Base-by-base conservation (phyloP, 2,113 vertebrate genomes). In the Ardeotis arabs region DNA sequence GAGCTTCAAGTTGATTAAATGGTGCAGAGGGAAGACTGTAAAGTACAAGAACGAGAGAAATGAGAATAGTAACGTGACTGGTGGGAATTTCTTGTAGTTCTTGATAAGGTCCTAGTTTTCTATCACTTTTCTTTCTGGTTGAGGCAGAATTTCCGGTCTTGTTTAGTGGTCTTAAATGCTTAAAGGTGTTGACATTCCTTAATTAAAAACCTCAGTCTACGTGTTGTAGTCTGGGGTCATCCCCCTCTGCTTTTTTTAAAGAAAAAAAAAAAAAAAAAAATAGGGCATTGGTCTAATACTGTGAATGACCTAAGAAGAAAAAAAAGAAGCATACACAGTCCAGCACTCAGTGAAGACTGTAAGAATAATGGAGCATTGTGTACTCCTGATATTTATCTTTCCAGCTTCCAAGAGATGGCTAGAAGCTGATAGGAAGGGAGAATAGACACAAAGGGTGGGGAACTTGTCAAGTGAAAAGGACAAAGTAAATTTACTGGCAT, bases 341-440 rank as follows among this genome's bases (percentile, higher is more conserved):
- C 78, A 87, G 69, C 75, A n/a, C 25, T 64, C 49, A 13, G 2
- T 53, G 77, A 73, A 63, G 39, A 49, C 66, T 84, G 69, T 62
- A 58, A 63, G 76, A 84, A 89, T 56, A 95, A 92, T 53, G 66
- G n/a, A 84, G 53, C 73, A 37, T 66, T 95, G 92, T 92, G 92
- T 75, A 66, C 90, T 84, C 29, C 2, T 18, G 55, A 64, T 89
- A 53, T 88, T 95, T 95, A 90, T 89, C 90, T 92, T 78, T 53
- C 68, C 92, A 94, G 56, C 72, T 92, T 63, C 88, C 37, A 64
- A 50, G 82, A 85, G 93, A 93, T 90, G 76, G 70, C 73, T 89
- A 33, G 56, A 64, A 94, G 80, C 81, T 94, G 89, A 89, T 93
- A 72, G 0, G 15, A 87, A 81, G 53, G 59, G 90, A 87, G 47